phyloP scores from a whole-genome alignment of 2,888 invertebrate genomes.

The Ophion costatus region DNA sequence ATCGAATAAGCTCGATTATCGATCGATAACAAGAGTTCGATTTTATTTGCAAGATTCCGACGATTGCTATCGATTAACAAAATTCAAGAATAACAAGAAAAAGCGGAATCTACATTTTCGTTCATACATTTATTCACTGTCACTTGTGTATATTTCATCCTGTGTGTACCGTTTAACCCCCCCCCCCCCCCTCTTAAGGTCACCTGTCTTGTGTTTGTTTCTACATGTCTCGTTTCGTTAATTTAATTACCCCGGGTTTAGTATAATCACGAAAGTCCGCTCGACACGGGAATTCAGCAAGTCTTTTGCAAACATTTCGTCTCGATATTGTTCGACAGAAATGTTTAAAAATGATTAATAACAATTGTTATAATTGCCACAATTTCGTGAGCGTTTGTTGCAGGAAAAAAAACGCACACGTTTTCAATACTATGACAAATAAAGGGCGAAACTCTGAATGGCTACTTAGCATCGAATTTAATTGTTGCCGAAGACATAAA shows the following conservation, averaged over 20 bases:
- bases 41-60: conserved; percentile 14
- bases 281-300: too few relatives aligned
- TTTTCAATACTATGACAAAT: conserved; percentile 27
- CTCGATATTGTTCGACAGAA: too few relatives aligned
- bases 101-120: neutral
- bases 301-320: too few relatives aligned
- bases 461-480: conserved; percentile 65
- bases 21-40: conserved; percentile 55
- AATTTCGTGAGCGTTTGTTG: conserved; percentile 53
- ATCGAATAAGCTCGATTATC: conserved; percentile 26
- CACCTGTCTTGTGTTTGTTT: neutral
- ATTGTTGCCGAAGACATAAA: conserved; percentile 74
- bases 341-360: neutral
- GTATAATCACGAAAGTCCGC: too few relatives aligned
- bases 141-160: neutral
- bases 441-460: conserved; percentile 46
- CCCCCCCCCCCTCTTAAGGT: neutral
- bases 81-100: conserved; percentile 18
- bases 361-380: neutral
- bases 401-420: conserved; percentile 27
- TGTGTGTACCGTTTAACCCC: neutral
- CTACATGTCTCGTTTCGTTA: neutral
- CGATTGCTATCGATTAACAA: conserved; percentile 5
- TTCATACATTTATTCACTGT: neutral
- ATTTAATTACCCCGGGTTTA: neutral